Evolutionary conservation across 2,113 vertebrate genomes (phyloP), one percentile per base, ranked within the genome.

Genomic region (Salminus brasiliensis): DNA sequence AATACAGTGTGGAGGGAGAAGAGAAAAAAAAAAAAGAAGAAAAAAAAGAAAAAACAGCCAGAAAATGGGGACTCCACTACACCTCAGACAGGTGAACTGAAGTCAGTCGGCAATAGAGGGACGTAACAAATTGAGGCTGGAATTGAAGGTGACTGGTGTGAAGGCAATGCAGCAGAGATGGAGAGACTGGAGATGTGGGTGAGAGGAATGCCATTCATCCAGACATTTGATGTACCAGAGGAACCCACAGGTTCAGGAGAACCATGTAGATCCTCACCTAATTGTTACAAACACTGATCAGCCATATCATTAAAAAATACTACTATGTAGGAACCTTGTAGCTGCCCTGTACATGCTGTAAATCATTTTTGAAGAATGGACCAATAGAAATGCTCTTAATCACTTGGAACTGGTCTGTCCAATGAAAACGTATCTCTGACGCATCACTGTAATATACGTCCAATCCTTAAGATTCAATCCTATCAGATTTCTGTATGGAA

Each of bases 111-210:
- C 10, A 66, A 34, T 36, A 63, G 34, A 36, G 32, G 39, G 32
- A 21, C n/a, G 32, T 66, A 66, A 66, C 23, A 21, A 66, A 66
- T 66, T 39, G 62, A 66, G 62, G 6, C 4, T 66, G 21, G 62
- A 39, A 66, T 66, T 66, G 34, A 9, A 66, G 62, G 7, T 66
- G 62, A 66, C 62, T 39, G 62, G 62, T 66, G 34, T 66, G 34
- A 66, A 39, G 62, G 34, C 6, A n/a, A 66, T 4, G 62, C 32
- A 66, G 18, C 11, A 66, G 62, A 66, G 15, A 66, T 6, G 2
- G 29, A 39, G 3, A 30, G 12, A 18, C 5, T 8, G 60, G 4
- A 34, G 39, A 3, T 36, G 18, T n/a, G 32, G n/a, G 18, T n/a
- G 10, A 36, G 34, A 7, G 36, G 8, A 39, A 21, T 4, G 34